Evolutionary conservation across 2,113 vertebrate genomes (phyloP).

Genomic region (Corvus moneduloides): DNA sequence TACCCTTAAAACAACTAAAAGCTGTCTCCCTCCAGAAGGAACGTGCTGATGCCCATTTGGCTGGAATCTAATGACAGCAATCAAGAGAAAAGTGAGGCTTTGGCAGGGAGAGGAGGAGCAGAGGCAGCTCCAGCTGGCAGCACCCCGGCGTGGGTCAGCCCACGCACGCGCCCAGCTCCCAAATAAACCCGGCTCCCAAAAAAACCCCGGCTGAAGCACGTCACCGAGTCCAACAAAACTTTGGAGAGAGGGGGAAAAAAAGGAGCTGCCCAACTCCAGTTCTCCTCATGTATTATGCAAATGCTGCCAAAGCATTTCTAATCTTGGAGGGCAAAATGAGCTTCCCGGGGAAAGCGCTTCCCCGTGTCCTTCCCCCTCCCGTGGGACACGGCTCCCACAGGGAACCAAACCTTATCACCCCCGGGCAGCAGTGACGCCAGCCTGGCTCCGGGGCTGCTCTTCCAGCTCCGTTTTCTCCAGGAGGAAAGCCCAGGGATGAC

Average conservation of each 20-base stretch:
- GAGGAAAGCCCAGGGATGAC: not conserved
- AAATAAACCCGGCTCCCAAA: not conserved
- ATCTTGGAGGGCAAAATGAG: not conserved
- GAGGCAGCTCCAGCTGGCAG: constrained; percentile 15
- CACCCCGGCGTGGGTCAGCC: not conserved
- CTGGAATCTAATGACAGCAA: constrained; percentile 2
- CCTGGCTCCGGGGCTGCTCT: not conserved
- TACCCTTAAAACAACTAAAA: not conserved
- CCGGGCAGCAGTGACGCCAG: not conserved
- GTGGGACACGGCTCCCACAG: not conserved
- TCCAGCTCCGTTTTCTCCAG: not conserved
- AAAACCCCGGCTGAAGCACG: not conserved
- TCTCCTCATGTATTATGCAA: not conserved
- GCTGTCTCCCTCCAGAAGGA: not conserved
- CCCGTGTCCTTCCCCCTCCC: not conserved
- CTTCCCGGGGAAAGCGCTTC: not conserved
- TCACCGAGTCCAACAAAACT: not conserved
- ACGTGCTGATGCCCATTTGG: not conserved
- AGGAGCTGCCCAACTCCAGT: not conserved
- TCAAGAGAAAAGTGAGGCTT: constrained; percentile 5
- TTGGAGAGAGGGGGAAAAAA: not conserved
- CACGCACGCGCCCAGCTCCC: not conserved
- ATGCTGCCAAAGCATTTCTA: not conserved
- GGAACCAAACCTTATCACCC: not conserved
- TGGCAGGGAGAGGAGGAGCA: constrained; percentile 16